Evolutionary conservation across 2,113 vertebrate genomes (phyloP), one percentile per base, ranked within the genome.

Genomic region (Fulmarus glacialis): DNA sequence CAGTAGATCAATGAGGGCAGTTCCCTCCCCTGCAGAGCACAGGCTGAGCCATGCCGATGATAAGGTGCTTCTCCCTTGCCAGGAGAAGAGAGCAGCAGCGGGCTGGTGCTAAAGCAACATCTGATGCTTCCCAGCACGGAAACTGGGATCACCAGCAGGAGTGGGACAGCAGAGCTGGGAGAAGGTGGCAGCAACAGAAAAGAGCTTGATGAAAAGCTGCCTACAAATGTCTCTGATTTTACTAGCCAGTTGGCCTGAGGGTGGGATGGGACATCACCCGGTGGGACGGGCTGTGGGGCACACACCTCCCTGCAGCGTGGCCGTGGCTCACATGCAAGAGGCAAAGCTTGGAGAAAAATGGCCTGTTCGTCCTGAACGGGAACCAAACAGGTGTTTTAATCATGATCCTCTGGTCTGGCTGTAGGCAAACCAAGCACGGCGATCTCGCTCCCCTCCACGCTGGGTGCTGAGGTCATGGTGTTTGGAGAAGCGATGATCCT

Each of bases 51-150:
- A 3, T 0, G 4, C 77, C 70, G 38, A 3, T 14, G 30, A 6
- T 2, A 66, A 26, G 38, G 27, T 9, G 8, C 77, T 67, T 18
- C 15, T 36, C 12, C 26, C 23, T 81, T 24, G 32, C 3, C 1
- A 0, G 52, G 68, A 71, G n/a, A 43, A 24, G 24, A 23, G 2
- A 85, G 7, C 68, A 78, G 50, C 50, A 87, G 40, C 0, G 0
- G 7, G 16, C 3, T 38, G 64, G 14, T 75, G 60, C 4, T 50
- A 42, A 80, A 66, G 92, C 20, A 55, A 42, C 3, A 8, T 15
- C 17, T 11, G 42, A n/a, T 38, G 47, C 19, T 56, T 47, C 53
- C 67, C n/a, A 84, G 45, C 8, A n/a, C 12, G 16, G 78, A 63
- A 79, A 74, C 36, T 30, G 47, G 55, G 56, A 19, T 52, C 38